phyloP scores from a whole-genome alignment of 1,140 invertebrate genomes.

The Brachionus asplanchnoidis region DNA sequence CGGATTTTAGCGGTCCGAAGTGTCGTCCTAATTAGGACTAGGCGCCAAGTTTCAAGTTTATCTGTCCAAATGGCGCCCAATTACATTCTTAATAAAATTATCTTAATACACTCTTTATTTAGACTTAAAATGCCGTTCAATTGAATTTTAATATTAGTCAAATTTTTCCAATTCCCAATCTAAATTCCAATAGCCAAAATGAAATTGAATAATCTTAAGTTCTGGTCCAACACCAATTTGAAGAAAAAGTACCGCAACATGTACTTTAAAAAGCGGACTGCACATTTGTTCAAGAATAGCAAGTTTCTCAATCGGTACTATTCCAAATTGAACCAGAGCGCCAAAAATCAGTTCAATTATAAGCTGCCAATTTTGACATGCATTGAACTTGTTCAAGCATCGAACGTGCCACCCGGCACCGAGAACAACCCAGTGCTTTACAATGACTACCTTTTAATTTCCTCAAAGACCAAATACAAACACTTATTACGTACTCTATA shows the following conservation, averaged over 20 bases:
- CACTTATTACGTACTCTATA: background rate
- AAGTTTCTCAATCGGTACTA: background rate
- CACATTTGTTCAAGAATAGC: background rate
- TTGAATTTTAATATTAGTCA: background rate
- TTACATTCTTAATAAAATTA: background rate
- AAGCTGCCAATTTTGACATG: background rate
- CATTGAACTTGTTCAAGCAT: background rate
- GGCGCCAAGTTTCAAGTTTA: background rate
- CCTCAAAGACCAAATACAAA: conserved; percentile 37
- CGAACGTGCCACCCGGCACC: background rate
- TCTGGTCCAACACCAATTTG: background rate
- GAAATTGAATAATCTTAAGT: conserved; percentile 16
- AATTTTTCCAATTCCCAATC: background rate
- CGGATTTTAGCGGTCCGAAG: background rate
- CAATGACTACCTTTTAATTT: conserved; percentile 34
- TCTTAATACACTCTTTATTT: background rate
- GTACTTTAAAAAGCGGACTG: conserved; percentile 16
- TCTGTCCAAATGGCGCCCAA: background rate
- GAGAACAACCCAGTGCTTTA: background rate
- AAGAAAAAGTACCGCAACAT: background rate
- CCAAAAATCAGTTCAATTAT: conserved; percentile 1
- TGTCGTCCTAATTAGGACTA: background rate
- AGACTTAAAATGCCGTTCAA: background rate
- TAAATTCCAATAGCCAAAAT: background rate
- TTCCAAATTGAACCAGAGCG: background rate